These are phyloP conservation scores for Irena cyanogastra DNA, from an alignment of 2,113 vertebrate species.

Conservation along the genomic window DNA sequence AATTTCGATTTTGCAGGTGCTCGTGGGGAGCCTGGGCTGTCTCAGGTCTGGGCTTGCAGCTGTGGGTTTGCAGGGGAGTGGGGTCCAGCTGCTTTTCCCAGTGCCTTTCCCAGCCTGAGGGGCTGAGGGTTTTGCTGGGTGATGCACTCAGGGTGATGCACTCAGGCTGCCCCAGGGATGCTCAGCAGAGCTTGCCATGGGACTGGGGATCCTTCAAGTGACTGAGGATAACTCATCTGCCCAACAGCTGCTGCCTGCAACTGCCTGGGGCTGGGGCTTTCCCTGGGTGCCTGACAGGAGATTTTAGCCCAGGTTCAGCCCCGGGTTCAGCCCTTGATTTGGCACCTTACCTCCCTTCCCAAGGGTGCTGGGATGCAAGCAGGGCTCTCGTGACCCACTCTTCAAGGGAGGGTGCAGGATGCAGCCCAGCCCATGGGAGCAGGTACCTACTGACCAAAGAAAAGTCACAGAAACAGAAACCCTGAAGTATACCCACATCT, in stretches of 20 bases:
- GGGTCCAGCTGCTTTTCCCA: neutral
- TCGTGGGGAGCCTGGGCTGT: neutral
- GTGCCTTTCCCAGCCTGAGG: neutral
- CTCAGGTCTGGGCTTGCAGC: neutral
- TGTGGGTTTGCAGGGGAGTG: accelerated
- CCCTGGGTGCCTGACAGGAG: neutral
- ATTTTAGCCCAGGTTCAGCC: neutral
- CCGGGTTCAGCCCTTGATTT: neutral
- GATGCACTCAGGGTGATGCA: neutral
- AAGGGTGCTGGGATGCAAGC: neutral
- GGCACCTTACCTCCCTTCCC: neutral
- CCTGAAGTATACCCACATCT: neutral
- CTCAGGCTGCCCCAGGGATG: neutral
- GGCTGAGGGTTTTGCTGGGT: neutral
- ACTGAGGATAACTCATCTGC: neutral
- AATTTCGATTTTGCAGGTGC: neutral
- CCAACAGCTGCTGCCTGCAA: neutral
- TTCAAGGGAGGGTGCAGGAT: neutral
- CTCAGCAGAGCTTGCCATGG: neutral
- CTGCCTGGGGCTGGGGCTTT: neutral
- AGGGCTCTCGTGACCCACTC: neutral
- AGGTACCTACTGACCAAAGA: neutral
- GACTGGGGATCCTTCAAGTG: neutral
- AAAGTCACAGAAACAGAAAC: neutral
- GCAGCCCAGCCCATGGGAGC: neutral